Evolutionary conservation across 2,113 vertebrate species (phyloP).

Genomic region (Gallinago jamesoni): DNA sequence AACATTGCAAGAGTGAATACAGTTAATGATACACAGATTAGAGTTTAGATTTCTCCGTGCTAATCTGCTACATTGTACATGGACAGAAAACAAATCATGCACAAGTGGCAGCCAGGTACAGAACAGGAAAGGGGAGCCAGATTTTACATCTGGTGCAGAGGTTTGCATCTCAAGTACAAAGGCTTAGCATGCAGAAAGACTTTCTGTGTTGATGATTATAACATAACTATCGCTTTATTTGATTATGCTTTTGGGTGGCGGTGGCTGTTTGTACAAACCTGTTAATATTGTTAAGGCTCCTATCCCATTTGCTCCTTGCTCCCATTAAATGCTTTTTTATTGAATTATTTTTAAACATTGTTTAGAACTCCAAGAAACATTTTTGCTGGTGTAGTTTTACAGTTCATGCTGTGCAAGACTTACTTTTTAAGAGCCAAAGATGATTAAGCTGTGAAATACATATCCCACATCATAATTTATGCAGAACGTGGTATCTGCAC

Average conservation of each 20-base stretch:
- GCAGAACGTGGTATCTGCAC: background rate
- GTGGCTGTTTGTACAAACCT: constrained; percentile 33
- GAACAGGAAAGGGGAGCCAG: background rate
- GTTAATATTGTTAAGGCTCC: constrained; percentile 55
- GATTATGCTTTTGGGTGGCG: constrained; percentile 36
- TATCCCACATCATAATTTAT: background rate
- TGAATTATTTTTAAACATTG: constrained; percentile 31
- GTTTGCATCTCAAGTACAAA: background rate
- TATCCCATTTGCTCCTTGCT: constrained; percentile 16
- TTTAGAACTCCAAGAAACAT: constrained; percentile 15
- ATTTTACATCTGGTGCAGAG: constrained; percentile 44
- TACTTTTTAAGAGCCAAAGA: constrained; percentile 20
- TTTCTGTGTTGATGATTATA: constrained; percentile 48
- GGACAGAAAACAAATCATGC: constrained; percentile 20
- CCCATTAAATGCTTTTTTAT: constrained; percentile 16
- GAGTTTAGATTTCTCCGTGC: background rate
- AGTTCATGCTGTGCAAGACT: background rate
- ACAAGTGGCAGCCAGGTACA: background rate
- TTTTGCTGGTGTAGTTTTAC: constrained; percentile 28
- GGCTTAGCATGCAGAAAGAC: background rate
- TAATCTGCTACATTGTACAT: background rate
- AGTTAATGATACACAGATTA: background rate
- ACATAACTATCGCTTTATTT: constrained; percentile 24
- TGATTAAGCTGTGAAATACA: constrained; percentile 18
- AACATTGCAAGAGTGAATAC: background rate